These are phyloP conservation scores for Drosophila mojavensis DNA, from an alignment of 1,140 invertebrate species.

Conservation along the genomic window DNA sequence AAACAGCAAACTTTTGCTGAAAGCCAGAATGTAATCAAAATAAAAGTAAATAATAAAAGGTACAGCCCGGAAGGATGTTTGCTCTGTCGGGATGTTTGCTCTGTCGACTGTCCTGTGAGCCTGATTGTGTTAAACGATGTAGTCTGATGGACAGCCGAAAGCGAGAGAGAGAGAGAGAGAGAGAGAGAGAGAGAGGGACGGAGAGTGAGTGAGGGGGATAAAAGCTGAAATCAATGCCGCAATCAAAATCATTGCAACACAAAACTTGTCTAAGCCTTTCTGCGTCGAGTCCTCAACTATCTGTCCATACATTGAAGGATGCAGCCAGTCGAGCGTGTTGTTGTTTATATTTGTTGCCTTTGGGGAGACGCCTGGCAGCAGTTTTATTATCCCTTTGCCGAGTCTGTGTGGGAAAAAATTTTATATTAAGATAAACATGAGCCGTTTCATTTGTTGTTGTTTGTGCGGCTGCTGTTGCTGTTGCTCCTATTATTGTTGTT, in stretches of 20 bases:
- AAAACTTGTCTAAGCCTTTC: conserved; percentile 63
- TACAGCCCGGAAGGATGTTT: conserved; percentile 38
- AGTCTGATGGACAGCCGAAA: conserved; percentile 38
- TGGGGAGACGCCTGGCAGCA: conserved; percentile 36
- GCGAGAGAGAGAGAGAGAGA: too few species aligned
- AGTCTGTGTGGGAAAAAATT: conserved; percentile 54
- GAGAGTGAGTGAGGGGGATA: not conserved
- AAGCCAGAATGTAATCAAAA: conserved; percentile 70
- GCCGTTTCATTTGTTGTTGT: conserved; percentile 68
- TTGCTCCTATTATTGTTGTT: conserved; percentile 38
- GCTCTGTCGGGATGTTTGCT: conserved; percentile 4
- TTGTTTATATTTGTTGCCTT: conserved; percentile 70
- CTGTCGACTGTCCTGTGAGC: conserved; percentile 10
- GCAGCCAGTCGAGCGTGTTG: conserved; percentile 57
- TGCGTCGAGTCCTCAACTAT: conserved; percentile 30
- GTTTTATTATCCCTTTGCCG: conserved; percentile 72
- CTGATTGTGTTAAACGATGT: conserved; percentile 68
- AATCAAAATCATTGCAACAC: conserved; percentile 61
- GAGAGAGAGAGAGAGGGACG: too few species aligned
- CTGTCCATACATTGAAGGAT: conserved; percentile 54
- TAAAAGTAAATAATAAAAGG: conserved; percentile 75
- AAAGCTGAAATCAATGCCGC: conserved; percentile 68
- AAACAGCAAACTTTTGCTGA: conserved; percentile 38
- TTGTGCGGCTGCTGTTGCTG: conserved; percentile 28
- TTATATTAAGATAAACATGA: conserved; percentile 75